These are phyloP conservation scores for Urocyon cinereoargenteus DNA, from an alignment of 2,797 vertebrate species.

Conservation along the genomic window DNA sequence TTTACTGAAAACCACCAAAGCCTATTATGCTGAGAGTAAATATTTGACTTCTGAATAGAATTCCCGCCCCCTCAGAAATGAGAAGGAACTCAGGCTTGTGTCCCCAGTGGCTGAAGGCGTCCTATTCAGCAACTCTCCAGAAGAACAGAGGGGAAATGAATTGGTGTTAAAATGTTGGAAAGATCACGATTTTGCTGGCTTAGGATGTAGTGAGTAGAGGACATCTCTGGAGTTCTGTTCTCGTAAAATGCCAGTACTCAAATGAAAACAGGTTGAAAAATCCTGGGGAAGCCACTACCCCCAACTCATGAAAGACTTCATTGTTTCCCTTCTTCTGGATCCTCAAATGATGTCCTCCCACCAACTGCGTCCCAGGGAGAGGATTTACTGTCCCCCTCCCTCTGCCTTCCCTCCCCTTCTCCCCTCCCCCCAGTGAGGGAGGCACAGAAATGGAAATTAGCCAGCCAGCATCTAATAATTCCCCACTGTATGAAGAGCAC, in stretches of 20 bases:
- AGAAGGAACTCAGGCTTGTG: conserved; percentile 62
- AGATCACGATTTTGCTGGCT: conserved; percentile 69
- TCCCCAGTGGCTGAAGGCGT: conserved; percentile 59
- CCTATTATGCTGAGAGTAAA: conserved; percentile 72
- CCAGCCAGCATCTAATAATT: background rate
- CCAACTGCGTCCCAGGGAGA: background rate
- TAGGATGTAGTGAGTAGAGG: conserved; percentile 62
- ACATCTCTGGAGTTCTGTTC: conserved; percentile 50
- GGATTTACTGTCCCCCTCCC: background rate
- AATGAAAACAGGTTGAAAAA: conserved; percentile 60
- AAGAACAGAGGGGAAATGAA: conserved; percentile 75
- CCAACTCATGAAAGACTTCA: conserved; percentile 33
- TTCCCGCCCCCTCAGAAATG: conserved; percentile 65
- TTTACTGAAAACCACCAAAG: conserved; percentile 56
- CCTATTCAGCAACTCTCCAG: conserved; percentile 77
- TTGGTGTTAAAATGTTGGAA: conserved; percentile 68
- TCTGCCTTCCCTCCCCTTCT: background rate
- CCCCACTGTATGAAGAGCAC: conserved; percentile 52
- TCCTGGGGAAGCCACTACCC: conserved; percentile 52
- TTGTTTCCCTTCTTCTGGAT: conserved; percentile 54
- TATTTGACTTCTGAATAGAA: conserved; percentile 81
- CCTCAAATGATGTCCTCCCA: conserved; percentile 55
- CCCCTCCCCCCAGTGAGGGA: background rate
- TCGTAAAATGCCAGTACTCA: background rate
- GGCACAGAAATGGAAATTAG: conserved; percentile 45